These are phyloP conservation scores for Malthinus seriepunctatus DNA, from an alignment of 2,888 invertebrate genomes.

Conservation along the genomic window DNA sequence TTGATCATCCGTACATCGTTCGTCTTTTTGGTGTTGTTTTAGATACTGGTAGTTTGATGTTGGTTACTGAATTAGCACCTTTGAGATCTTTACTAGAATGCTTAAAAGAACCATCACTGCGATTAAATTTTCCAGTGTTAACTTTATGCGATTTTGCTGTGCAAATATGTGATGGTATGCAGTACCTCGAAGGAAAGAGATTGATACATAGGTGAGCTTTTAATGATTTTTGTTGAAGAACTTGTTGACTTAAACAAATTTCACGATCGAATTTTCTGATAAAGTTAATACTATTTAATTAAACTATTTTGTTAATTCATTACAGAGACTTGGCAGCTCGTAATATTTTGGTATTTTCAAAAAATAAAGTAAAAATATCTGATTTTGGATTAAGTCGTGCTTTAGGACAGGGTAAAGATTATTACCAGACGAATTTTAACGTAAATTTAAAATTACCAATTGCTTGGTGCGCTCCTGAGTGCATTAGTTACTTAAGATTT, in stretches of 20 bases:
- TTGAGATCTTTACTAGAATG: constrained; percentile 93
- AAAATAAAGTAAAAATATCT: constrained; percentile 96
- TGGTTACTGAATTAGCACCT: constrained; percentile 91
- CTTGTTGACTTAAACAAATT: too few relatives aligned
- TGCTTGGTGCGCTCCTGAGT: constrained; percentile 99
- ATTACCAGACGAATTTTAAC: constrained; percentile 98
- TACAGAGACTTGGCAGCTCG: constrained; percentile 93
- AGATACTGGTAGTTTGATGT: constrained; percentile 72
- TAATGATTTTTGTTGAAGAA: too few relatives aligned
- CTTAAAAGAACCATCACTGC: constrained; percentile 87
- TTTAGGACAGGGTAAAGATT: constrained; percentile 96
- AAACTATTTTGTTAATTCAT: constrained; percentile 29
- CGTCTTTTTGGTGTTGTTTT: constrained; percentile 96
- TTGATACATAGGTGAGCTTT: constrained; percentile 81
- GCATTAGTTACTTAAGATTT: constrained; percentile 93
- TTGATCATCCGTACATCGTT: constrained; percentile 96
- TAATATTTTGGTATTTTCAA: constrained; percentile 96
- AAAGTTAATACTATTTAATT: neutral
- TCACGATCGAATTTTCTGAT: too few relatives aligned
- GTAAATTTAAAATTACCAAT: constrained; percentile 96
- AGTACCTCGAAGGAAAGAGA: constrained; percentile 93
- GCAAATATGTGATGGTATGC: constrained; percentile 98
- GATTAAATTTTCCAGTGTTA: constrained; percentile 89
- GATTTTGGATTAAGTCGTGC: constrained; percentile 97
- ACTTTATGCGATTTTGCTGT: constrained; percentile 93